phyloP scores from a whole-genome alignment of 2,797 vertebrate species.

The Thalassophryne amazonica region DNA sequence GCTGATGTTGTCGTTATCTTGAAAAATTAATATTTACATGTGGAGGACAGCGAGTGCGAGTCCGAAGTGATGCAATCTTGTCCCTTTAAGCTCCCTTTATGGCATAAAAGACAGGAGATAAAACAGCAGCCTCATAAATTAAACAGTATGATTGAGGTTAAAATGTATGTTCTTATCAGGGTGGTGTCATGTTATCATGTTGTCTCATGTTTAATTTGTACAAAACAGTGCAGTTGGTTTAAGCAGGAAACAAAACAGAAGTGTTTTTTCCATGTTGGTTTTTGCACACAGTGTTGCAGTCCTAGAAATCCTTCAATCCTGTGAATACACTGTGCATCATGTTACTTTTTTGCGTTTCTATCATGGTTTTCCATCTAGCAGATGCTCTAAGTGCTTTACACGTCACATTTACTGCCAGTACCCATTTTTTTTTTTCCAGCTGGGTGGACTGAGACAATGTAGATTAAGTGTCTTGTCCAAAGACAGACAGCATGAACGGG shows the following conservation, averaged over 20 bases:
- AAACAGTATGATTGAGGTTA: slow-evolving; percentile 55
- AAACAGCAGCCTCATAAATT: slow-evolving; percentile 59
- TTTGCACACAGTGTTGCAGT: slow-evolving; percentile 22
- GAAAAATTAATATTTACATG: slow-evolving; percentile 73
- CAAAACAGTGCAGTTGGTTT: slow-evolving; percentile 63
- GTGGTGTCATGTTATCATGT: slow-evolving; percentile 32
- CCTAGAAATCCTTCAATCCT: slow-evolving; percentile 3
- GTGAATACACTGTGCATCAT: too few relatives aligned
- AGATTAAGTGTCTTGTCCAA: too few relatives aligned
- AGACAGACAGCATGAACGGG: too few relatives aligned
- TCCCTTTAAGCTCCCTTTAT: slow-evolving; percentile 55
- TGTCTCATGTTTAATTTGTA: slow-evolving; percentile 43
- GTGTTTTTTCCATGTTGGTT: slow-evolving; percentile 8
- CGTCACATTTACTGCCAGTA: too few relatives aligned
- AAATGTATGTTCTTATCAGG: slow-evolving; percentile 60
- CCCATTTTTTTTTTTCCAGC: too few relatives aligned
- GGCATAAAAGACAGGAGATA: slow-evolving; percentile 48
- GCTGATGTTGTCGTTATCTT: slow-evolving; percentile 61
- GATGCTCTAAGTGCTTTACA: too few relatives aligned
- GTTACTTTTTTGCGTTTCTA: too few relatives aligned
- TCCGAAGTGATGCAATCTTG: slow-evolving; percentile 32
- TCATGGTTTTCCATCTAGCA: too few relatives aligned
- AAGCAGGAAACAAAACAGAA: slow-evolving; percentile 23
- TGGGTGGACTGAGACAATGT: too few relatives aligned
- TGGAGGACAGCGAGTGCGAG: slow-evolving; percentile 40